Evolutionary conservation across 1,140 invertebrate species (phyloP).

Genomic region (Triops cancriformis): DNA sequence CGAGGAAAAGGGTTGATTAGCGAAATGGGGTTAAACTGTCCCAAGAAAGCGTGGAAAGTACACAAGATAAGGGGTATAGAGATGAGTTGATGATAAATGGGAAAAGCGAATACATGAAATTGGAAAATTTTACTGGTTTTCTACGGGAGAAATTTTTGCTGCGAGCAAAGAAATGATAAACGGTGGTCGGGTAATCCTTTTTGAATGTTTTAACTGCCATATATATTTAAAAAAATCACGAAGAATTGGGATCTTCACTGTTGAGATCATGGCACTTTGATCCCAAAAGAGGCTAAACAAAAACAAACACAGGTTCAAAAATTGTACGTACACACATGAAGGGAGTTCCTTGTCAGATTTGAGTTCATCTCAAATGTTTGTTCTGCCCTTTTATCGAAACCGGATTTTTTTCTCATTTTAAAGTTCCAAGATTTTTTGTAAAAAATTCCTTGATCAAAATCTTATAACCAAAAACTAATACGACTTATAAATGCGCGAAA

Average conservation of each 20-base stretch:
- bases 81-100: too few species aligned
- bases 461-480: too few species aligned
- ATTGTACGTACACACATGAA: too few species aligned
- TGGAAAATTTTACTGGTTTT: too few species aligned
- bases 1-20: neutral
- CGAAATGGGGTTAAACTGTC: neutral
- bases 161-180: neutral
- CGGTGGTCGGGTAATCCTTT: neutral
- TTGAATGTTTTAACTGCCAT: neutral
- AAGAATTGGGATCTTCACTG: neutral
- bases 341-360: too few species aligned
- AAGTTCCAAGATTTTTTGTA: too few species aligned
- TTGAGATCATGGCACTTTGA: slow-evolving; percentile 13
- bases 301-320: neutral
- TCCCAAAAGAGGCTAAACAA: neutral
- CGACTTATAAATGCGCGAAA: slow-evolving; percentile 9
- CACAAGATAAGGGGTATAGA: too few species aligned
- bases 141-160: neutral
- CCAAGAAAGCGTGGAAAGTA: too few species aligned
- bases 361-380: too few species aligned
- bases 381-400: too few species aligned
- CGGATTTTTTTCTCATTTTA: too few species aligned
- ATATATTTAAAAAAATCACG: neutral
- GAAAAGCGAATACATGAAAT: too few species aligned
- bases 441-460: neutral